phyloP scores from a whole-genome alignment of 1,140 invertebrate species.

The Saccostrea cuccullata region DNA sequence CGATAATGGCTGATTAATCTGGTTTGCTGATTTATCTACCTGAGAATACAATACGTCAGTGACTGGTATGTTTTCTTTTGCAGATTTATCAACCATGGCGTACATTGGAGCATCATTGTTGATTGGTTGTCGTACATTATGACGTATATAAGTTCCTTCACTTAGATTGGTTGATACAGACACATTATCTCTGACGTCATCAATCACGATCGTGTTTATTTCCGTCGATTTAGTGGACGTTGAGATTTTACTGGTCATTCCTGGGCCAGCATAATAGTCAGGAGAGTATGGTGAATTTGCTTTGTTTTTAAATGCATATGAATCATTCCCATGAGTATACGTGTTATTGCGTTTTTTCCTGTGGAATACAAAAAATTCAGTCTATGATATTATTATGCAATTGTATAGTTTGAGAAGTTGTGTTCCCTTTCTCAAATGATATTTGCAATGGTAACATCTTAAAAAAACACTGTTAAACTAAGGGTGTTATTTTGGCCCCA shows the following conservation, averaged over 20 bases:
- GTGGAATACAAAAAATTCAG: not conserved
- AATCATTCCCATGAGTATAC: not conserved
- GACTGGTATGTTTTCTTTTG: not conserved
- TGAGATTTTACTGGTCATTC: not conserved
- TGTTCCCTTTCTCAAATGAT: too few relatives aligned
- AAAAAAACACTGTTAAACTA: too few relatives aligned
- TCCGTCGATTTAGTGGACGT: not conserved
- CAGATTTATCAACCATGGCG: not conserved
- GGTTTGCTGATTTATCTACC: not conserved
- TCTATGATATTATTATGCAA: too few relatives aligned
- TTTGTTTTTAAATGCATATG: not conserved
- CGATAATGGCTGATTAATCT: not conserved
- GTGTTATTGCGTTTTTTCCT: not conserved
- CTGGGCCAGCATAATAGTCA: not conserved
- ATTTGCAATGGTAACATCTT: too few relatives aligned
- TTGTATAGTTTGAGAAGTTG: too few relatives aligned
- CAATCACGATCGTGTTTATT: not conserved
- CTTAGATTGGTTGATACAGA: slow-evolving; percentile 11
- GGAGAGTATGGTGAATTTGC: not conserved
- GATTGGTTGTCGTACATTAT: slow-evolving; percentile 11
- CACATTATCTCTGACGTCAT: slow-evolving; percentile 17
- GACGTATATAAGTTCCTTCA: slow-evolving; percentile 19
- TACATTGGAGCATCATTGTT: not conserved
- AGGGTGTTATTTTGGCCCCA: too few relatives aligned
- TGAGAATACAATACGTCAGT: not conserved